Base-by-base conservation (phyloP, 2,113 vertebrate genomes). In the Anas platyrhynchos region DNA sequence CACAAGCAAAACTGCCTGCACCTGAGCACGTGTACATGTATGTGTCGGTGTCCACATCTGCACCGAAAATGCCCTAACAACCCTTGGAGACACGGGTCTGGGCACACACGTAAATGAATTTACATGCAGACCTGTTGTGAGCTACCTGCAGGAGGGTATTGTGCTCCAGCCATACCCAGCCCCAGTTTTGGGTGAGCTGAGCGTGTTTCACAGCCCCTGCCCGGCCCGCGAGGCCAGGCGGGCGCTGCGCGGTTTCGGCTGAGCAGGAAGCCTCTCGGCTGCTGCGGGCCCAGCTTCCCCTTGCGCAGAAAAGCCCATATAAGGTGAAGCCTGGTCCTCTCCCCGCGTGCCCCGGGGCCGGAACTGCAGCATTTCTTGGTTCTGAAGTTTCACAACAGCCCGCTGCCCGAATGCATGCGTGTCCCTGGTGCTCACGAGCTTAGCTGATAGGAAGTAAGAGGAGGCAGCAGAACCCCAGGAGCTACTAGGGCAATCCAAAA, bases 281-380 rank as follows among this genome's bases (percentile, higher is more conserved):
- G 56, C 91, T 88, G 80, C 2, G 3, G 77, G 71, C 90, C 91
- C 89, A 78, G 85, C 97, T 98, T 98, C 98, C 97, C 97, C 94
- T 77, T 93, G 80, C 65, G 69, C 93, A 96, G 88, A 97, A 93
- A 94, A 95, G 94, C 69, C 98, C 97, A 94, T 98, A 98, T 98
- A 98, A 97, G 98, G 98, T 78, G 86, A 97, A 94, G 86, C 83
- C 41, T 82, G 55, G 26, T 34, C 95, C 16, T 90, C 63, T 72
- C 43, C 81, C 76, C 72, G 25, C 43, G 75, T 56, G 48, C 66
- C 71, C 79, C 9, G 76, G 20, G 95, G 84, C 58, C 31, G 71
- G 93, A 96, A 97, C 91, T 79, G 61, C 80, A 91, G 66, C 10
- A 66, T 23, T 92, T 74, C 86, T 91, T 0, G 41, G 88, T 68